Base-by-base conservation (phyloP, 2,113 vertebrate species). In the Phodopus roborovskii region DNA sequence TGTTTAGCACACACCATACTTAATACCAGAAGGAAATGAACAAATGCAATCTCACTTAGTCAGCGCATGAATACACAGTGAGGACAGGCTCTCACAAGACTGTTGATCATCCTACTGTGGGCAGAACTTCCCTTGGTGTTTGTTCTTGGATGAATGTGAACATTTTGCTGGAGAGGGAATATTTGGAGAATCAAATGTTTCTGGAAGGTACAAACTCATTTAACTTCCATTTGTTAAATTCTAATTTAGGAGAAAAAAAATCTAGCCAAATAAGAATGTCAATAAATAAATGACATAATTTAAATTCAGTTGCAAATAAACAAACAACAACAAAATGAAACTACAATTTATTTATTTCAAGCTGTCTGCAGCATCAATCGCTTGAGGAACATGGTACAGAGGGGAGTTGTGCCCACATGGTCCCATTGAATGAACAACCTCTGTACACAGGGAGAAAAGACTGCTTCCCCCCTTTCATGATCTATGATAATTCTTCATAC, bases 171-270 rank as follows among this genome's bases (percentile, higher is more conserved):
- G 26, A 48, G 86, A 78, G 78, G 30, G 62, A 83, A 15, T 26
- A 68, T 33, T 79, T 85, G 45, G 62, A 89, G 56, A 94, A 92
- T 66, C 89, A 66, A 92, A 60, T 36, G 6, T 39, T 74, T 92
- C 89, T 22, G 7, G 64, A 92, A 92, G 45, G 19, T 53, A 42
- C 30, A 64, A 74, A 36, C 89, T 95, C 45, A 85, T 89, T 81
- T 85, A 66, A 74, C 92, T 79, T 92, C 15, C 48, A 26, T 73
- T 62, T 85, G 56, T 94, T 66, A 85, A 94, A 39, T 85, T 92
- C 74, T 94, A 48, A 85, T 90, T 74, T 66, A 89, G 75, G 83
- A 62, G 64, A 83, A 75, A 81, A 70, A 56, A 45, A 30, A 78
- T 26, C 71, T 94, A 64, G 60, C 68, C 84, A 9, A 88, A 56